Percentiles rank a stretch among this genome's conserved stretches.
phyloP scores from a whole-genome alignment of 2,888 invertebrate species.

The Lamellibrachia satsuma region DNA sequence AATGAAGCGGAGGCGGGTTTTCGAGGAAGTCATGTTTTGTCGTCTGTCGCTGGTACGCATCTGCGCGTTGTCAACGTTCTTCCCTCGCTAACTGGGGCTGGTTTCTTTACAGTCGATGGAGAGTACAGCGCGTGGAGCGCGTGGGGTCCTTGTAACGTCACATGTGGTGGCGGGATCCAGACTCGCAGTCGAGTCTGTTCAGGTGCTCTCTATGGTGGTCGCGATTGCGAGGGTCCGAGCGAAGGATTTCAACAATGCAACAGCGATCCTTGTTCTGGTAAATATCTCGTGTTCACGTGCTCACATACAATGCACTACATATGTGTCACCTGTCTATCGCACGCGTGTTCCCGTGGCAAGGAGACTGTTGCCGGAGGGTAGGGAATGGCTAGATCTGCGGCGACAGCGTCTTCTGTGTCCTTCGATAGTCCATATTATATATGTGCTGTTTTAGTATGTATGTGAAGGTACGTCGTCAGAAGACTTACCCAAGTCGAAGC shows the following conservation, averaged over 20 bases:
- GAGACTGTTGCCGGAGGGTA: neutral
- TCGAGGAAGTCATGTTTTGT: neutral
- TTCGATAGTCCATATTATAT: neutral
- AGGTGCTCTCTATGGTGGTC: constrained; percentile 47
- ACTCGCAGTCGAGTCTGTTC: constrained; percentile 47
- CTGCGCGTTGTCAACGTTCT: neutral
- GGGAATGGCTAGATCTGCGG: neutral
- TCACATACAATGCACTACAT: neutral
- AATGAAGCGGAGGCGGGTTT: neutral
- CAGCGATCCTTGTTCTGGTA: constrained; percentile 58
- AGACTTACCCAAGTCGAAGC: too few relatives aligned
- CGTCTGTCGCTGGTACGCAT: neutral
- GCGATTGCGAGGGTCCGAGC: constrained; percentile 45
- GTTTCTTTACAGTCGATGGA: constrained; percentile 22
- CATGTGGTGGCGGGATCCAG: constrained; percentile 48
- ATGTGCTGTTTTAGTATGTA: neutral
- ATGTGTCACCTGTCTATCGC: neutral
- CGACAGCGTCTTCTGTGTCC: neutral
- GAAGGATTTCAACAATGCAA: constrained; percentile 50
- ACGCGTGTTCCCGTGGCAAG: neutral
- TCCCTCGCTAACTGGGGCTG: neutral
- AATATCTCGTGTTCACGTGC: constrained; percentile 23
- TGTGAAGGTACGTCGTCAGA: neutral
- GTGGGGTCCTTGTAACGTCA: constrained; percentile 14
- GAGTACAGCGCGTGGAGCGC: constrained; percentile 17